phyloP scores from a whole-genome alignment of 2,888 invertebrate species.

The Scaptomyza polygonia region DNA sequence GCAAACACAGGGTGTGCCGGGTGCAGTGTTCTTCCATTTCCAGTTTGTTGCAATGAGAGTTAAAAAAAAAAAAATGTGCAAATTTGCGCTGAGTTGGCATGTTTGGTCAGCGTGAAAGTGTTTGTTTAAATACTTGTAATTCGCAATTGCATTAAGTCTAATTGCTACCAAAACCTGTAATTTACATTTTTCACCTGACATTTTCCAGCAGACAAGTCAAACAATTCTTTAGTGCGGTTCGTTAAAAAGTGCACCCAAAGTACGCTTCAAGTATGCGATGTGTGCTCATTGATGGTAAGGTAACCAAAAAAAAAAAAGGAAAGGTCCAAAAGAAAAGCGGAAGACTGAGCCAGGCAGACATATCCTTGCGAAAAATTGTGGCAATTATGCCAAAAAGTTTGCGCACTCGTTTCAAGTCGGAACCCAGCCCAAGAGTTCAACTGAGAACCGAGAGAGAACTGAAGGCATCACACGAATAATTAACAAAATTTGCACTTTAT shows the following conservation, averaged over 20 bases:
- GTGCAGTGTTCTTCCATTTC: slow-evolving; percentile 19
- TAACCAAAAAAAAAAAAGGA: not conserved
- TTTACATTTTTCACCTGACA: slow-evolving; percentile 32
- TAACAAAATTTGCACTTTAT: slow-evolving; percentile 82
- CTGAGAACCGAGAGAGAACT: slow-evolving; percentile 20
- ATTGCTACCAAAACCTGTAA: slow-evolving; percentile 40
- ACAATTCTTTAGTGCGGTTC: slow-evolving; percentile 33
- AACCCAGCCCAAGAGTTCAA: slow-evolving; percentile 2
- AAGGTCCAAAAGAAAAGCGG: slow-evolving; percentile 18
- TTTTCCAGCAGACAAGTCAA: slow-evolving; percentile 14
- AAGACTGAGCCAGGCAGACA: slow-evolving; percentile 33
- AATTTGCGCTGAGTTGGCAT: slow-evolving; percentile 45
- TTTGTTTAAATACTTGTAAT: slow-evolving; percentile 45
- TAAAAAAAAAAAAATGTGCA: slow-evolving; percentile 33
- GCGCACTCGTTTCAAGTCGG: slow-evolving; percentile 55
- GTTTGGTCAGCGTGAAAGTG: slow-evolving; percentile 35
- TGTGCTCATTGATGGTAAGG: slow-evolving; percentile 38
- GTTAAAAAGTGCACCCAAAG: slow-evolving; percentile 21
- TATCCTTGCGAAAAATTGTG: slow-evolving; percentile 71
- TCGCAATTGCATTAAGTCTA: slow-evolving; percentile 56
- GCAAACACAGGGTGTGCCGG: slow-evolving; percentile 12
- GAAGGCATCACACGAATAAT: slow-evolving; percentile 75
- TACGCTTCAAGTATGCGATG: slow-evolving; percentile 21
- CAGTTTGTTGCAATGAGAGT: slow-evolving; percentile 17
- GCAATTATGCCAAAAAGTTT: slow-evolving; percentile 73